Conservation (phyloP, 2,888 invertebrate genomes). For the Elysia crispata region DNA sequence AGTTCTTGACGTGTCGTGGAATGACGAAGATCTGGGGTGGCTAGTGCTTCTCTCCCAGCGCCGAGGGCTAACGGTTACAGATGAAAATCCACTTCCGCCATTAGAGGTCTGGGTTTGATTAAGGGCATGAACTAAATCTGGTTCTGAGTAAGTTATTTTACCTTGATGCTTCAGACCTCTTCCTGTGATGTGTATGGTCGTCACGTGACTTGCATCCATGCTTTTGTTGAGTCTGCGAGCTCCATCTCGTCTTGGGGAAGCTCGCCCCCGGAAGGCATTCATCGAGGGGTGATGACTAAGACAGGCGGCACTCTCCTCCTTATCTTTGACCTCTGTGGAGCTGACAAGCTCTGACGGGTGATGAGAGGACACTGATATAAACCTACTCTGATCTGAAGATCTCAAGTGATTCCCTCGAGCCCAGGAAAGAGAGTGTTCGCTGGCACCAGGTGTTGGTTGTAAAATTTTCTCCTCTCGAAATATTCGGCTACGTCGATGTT, state of each 20-base stretch:
- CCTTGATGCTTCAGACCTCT: constrained; percentile 1
- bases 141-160: constrained; percentile 38
- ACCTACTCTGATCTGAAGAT: neutral
- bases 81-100: neutral
- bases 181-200: constrained; percentile 32
- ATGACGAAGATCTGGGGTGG: too few relatives aligned
- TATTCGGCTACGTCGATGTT: too few relatives aligned
- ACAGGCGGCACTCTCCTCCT: neutral
- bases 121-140: constrained; percentile 17
- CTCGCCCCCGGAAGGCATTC: neutral
- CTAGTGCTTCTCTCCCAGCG: too few relatives aligned
- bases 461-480: neutral
- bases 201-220: constrained; percentile 31
- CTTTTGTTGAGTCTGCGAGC: neutral
- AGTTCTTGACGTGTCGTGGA: too few relatives aligned
- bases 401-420: neutral
- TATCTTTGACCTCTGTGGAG: neutral
- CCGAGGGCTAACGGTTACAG: too few relatives aligned
- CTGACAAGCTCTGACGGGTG: neutral
- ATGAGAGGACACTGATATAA: neutral
- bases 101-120: neutral
- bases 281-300: neutral
- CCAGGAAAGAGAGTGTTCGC: neutral
- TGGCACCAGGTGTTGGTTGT: neutral
- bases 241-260: neutral